Conservation (phyloP, 2,888 invertebrate genomes). For the Ligdia adustata region DNA sequence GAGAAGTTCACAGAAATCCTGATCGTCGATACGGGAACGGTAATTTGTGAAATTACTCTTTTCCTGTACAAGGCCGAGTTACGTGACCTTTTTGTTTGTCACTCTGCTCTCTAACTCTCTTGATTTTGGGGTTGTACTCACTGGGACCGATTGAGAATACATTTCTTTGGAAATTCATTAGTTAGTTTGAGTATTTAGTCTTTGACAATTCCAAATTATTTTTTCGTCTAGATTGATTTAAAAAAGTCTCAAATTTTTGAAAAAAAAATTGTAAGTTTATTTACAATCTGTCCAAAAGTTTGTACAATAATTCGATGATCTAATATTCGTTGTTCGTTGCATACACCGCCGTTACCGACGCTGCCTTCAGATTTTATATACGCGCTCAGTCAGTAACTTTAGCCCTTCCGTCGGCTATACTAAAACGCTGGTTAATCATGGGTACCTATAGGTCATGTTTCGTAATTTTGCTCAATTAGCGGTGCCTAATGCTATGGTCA, state of each 20-base stretch:
- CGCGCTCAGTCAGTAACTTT: no score
- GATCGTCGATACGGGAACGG: slow-evolving; percentile 19
- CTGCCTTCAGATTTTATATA: no score
- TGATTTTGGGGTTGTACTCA: slow-evolving; percentile 1
- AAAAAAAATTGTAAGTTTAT: no score
- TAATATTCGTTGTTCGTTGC: no score
- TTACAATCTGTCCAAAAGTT: no score
- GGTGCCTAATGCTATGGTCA: slow-evolving; percentile 17
- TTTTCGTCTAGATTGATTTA: no score
- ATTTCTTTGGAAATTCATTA: no score
- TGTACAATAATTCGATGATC: no score
- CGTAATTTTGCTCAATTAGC: slow-evolving; percentile 24
- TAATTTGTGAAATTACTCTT: slow-evolving; percentile 30
- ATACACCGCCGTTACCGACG: no score
- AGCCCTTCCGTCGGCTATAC: slow-evolving; percentile 12
- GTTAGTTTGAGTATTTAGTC: no score
- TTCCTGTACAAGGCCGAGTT: slow-evolving; percentile 24
- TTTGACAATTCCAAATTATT: no score
- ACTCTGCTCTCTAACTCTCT: slow-evolving; percentile 20
- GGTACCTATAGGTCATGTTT: slow-evolving; percentile 17
- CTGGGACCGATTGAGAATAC: not conserved
- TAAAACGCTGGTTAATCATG: slow-evolving; percentile 21
- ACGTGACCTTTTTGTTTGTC: slow-evolving; percentile 27
- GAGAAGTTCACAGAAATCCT: slow-evolving; percentile 19
- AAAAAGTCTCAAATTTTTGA: no score